Evolutionary conservation across 2,113 vertebrate genomes (phyloP).

Genomic region (Columbina picui): DNA sequence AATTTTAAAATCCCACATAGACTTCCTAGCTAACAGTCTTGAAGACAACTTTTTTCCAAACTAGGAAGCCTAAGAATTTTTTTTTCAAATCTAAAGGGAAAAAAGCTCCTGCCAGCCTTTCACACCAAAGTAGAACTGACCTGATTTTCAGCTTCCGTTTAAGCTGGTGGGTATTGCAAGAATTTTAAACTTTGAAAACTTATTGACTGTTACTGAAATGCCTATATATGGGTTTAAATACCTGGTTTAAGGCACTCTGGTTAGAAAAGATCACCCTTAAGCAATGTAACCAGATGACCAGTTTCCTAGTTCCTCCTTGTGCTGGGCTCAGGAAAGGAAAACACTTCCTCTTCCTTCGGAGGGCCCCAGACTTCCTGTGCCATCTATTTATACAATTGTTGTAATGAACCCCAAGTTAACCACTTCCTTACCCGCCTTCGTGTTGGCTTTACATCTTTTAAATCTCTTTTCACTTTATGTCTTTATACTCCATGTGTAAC

Average conservation of each 20-base stretch:
- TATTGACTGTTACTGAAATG: not conserved
- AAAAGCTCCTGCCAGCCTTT: not conserved
- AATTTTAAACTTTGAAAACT: not conserved
- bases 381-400: constrained; percentile 64
- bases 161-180: not conserved
- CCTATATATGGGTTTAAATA: not conserved
- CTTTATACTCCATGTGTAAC: not conserved
- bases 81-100: not conserved
- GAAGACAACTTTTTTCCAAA: not conserved
- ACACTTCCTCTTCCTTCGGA: constrained; percentile 59
- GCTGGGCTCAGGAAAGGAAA: constrained; percentile 57
- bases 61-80: not conserved
- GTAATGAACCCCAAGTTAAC: constrained; percentile 57
- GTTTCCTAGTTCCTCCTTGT: constrained; percentile 65
- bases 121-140: not conserved
- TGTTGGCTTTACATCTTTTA: not conserved
- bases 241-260: not conserved
- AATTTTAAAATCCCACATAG: not conserved
- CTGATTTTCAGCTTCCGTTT: not conserved
- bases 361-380: constrained; percentile 65
- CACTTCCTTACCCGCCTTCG: constrained; percentile 10
- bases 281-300: constrained; percentile 39
- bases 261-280: constrained; percentile 13
- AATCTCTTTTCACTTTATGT: not conserved
- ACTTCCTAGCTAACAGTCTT: not conserved